Evolutionary conservation across 1,140 invertebrate genomes (phyloP).

Genomic region (Listronotus oregonensis): DNA sequence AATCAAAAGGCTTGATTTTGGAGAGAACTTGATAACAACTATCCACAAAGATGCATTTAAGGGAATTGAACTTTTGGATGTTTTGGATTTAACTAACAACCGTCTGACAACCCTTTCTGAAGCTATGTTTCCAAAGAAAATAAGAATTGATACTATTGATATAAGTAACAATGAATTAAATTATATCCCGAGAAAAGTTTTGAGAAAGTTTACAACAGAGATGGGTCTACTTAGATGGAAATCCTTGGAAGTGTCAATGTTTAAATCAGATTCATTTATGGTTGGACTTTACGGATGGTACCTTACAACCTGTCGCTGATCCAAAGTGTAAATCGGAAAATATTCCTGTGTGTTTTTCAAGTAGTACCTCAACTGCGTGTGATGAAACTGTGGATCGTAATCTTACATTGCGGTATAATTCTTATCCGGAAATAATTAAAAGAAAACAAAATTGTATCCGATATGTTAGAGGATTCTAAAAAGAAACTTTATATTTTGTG

Average conservation of each 20-base stretch:
- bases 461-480: too few species aligned
- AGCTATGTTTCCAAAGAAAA: not conserved
- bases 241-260: conserved; percentile 9
- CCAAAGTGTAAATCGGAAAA: not conserved
- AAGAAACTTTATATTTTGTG: too few species aligned
- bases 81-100: not conserved
- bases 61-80: not conserved
- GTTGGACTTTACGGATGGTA: not conserved
- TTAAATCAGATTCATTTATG: not conserved
- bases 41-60: conserved; percentile 6
- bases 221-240: not conserved
- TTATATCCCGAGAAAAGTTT: not conserved
- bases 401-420: too few species aligned
- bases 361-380: not conserved
- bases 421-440: too few species aligned
- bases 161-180: not conserved
- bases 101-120: not conserved
- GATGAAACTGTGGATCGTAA: not conserved
- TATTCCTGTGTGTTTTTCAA: not conserved
- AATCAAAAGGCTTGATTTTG: not conserved
- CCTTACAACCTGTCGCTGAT: not conserved
- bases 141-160: not conserved
- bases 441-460: too few species aligned
- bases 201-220: not conserved
- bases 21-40: not conserved